Conservation (phyloP, 2,797 vertebrate genomes). For the Syngnathus acus region DNA sequence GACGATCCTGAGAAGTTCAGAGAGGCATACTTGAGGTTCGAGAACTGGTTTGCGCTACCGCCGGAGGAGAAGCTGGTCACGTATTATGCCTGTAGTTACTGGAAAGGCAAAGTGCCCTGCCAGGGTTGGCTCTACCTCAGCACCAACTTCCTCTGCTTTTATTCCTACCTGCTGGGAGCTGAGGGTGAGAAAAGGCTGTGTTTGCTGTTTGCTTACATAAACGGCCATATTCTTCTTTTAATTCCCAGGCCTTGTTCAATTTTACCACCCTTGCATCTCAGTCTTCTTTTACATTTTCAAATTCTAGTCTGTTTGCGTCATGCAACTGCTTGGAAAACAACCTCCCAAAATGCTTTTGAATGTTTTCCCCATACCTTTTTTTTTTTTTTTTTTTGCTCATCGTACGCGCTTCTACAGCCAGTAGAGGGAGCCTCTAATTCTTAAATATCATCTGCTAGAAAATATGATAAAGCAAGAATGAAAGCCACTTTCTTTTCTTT, state of each 20-base stretch:
- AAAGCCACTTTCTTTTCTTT: background rate
- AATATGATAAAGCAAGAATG: too few species aligned
- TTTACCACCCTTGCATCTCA: background rate
- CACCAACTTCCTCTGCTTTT: conserved; percentile 96
- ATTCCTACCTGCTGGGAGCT: conserved; percentile 90
- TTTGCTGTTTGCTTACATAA: background rate
- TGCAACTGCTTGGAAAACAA: too few species aligned
- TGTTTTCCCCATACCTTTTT: too few species aligned
- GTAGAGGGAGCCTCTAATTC: too few species aligned
- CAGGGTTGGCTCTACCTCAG: conserved; percentile 99
- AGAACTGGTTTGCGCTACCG: conserved; percentile 88
- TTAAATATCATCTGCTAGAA: too few species aligned
- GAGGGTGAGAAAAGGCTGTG: conserved; percentile 76
- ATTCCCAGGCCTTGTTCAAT: background rate
- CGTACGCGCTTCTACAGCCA: too few species aligned
- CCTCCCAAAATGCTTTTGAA: too few species aligned
- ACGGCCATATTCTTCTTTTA: background rate
- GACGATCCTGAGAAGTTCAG: conserved; percentile 93
- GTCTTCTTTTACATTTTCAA: background rate
- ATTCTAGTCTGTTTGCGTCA: too few species aligned
- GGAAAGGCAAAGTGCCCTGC: conserved; percentile 92
- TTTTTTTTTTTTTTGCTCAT: too few species aligned
- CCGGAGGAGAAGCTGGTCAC: conserved; percentile 91
- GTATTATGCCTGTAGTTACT: conserved; percentile 96
- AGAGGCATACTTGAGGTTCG: conserved; percentile 89